These are phyloP conservation scores for Nematolebias whitei DNA, from an alignment of 2,113 vertebrate genomes.

Conservation along the genomic window DNA sequence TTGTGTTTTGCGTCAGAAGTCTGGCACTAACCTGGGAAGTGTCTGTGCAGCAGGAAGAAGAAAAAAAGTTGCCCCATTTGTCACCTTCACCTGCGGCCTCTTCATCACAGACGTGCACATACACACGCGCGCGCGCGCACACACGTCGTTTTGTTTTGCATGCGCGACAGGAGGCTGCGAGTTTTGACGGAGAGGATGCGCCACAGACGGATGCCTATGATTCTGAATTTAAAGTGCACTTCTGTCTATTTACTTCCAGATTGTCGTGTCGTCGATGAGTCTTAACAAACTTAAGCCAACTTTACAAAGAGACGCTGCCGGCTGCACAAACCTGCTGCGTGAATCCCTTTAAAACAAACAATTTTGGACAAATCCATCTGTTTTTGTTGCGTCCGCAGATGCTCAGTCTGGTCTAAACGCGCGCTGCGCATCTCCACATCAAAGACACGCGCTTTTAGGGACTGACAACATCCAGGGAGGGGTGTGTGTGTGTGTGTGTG, in stretches of 20 bases:
- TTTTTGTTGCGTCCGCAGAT: not conserved
- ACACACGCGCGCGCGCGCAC: conserved; percentile 20
- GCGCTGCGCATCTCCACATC: conserved; percentile 59
- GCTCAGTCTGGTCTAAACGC: conserved; percentile 27
- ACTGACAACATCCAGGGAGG: conserved; percentile 15
- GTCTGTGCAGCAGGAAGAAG: conserved; percentile 44
- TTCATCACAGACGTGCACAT: conserved; percentile 72
- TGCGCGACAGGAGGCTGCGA: conserved; percentile 52
- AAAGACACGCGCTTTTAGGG: conserved; percentile 59
- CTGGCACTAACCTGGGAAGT: conserved; percentile 45
- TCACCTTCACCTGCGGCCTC: conserved; percentile 57
- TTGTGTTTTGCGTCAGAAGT: conserved; percentile 1
- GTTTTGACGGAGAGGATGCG: conserved; percentile 54
- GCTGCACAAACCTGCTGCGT: too few species aligned
- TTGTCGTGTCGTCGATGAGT: too few species aligned
- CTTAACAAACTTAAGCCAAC: too few species aligned
- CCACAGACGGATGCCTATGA: conserved; percentile 47
- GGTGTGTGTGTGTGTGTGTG: too few species aligned
- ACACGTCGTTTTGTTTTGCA: not conserved
- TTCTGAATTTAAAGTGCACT: not conserved
- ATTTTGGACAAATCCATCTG: too few species aligned
- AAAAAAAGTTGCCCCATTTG: conserved; percentile 38
- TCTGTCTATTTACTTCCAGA: not conserved
- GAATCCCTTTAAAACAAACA: too few species aligned
- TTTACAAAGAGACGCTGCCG: too few species aligned